phyloP scores from a whole-genome alignment of 1,140 invertebrate species.

The Drosophila serrata region DNA sequence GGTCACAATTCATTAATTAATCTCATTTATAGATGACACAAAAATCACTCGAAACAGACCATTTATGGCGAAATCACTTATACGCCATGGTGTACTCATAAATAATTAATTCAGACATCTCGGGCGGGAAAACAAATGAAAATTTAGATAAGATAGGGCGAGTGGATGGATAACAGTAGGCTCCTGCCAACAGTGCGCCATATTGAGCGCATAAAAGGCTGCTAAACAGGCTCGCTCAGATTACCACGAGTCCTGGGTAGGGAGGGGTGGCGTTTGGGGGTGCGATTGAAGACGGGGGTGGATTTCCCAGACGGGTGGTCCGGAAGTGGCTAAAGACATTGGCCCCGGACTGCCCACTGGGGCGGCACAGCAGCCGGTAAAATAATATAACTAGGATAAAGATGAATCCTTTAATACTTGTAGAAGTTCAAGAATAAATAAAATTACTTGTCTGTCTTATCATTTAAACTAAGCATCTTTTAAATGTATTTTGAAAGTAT shows the following conservation, averaged over 20 bases:
- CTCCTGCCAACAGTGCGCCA: slow-evolving; percentile 51
- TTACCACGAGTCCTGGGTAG: slow-evolving; percentile 19
- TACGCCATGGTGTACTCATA: slow-evolving; percentile 72
- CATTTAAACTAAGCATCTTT: too few relatives aligned
- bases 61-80: slow-evolving; percentile 69
- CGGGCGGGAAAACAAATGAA: slow-evolving; percentile 62
- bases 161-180: slow-evolving; percentile 25
- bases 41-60: slow-evolving; percentile 49
- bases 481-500: neutral
- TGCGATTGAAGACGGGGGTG: slow-evolving; percentile 10
- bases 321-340: slow-evolving; percentile 63
- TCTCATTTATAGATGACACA: slow-evolving; percentile 69
- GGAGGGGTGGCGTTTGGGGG: neutral
- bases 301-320: slow-evolving; percentile 12
- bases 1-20: slow-evolving; percentile 52
- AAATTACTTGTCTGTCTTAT: too few relatives aligned
- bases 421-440: too few relatives aligned
- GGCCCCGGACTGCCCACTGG: slow-evolving; percentile 36
- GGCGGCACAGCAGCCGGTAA: slow-evolving; percentile 15
- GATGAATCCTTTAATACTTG: neutral
- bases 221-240: slow-evolving; percentile 75
- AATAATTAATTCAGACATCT: slow-evolving; percentile 78
- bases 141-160: slow-evolving; percentile 31
- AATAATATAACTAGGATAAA: neutral
- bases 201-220: slow-evolving; percentile 77